A percentile compares a stretch with the other conserved stretches of the same genome.
phyloP scores from a whole-genome alignment of 30 jellyfish, hydroid and myxozoan species.

The Aurelia aurita complex sp. Pacific region DNA sequence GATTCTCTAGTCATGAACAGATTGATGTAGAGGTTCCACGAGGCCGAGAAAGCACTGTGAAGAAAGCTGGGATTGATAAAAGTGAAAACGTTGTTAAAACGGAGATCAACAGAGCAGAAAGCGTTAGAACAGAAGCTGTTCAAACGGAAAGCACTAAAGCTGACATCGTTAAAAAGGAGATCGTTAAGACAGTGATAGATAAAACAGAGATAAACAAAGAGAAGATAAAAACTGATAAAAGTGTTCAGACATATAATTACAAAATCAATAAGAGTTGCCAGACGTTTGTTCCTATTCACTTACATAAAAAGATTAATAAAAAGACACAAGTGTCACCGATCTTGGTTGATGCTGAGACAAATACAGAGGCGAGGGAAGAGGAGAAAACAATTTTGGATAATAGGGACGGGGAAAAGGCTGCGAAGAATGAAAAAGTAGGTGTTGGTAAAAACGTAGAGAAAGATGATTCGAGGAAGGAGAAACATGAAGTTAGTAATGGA shows the following conservation, averaged over 20 bases:
- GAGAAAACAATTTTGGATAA: background rate
- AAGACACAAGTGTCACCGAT: conserved; percentile 56
- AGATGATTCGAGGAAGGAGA: too few relatives aligned
- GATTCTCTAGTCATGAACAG: too few relatives aligned
- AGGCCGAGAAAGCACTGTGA: too few relatives aligned
- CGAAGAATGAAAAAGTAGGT: background rate
- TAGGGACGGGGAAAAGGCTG: background rate
- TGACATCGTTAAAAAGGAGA: too few relatives aligned
- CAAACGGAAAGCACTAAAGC: too few relatives aligned
- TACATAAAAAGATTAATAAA: conserved; percentile 41
- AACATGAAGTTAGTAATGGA: background rate
- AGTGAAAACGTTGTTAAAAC: too few relatives aligned
- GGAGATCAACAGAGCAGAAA: too few relatives aligned
- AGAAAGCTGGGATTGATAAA: too few relatives aligned
- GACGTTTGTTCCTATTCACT: conserved; percentile 54
- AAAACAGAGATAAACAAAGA: background rate
- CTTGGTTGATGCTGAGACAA: conserved; percentile 30
- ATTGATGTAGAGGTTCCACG: too few relatives aligned
- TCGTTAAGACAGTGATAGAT: too few relatives aligned
- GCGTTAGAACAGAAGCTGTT: too few relatives aligned
- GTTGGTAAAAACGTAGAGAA: background rate
- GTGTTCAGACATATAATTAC: conserved; percentile 13
- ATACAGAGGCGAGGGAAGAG: conserved; percentile 24
- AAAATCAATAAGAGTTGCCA: conserved; percentile 38
- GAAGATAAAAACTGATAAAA: background rate